Evolutionary conservation across 2,888 invertebrate genomes (phyloP).

Genomic region (Rutpela maculata): DNA sequence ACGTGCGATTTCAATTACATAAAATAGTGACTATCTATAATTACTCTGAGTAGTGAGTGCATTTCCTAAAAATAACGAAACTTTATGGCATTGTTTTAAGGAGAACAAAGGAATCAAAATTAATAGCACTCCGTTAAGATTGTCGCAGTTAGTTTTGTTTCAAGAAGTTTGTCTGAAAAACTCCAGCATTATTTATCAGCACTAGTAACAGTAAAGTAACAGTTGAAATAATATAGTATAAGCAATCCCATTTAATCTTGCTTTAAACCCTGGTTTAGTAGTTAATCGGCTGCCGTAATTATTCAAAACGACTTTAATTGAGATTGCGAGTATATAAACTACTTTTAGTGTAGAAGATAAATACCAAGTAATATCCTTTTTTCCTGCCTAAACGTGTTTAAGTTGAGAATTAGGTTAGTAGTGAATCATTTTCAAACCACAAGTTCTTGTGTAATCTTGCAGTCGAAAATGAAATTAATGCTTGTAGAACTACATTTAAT

Average conservation of each 20-base stretch:
- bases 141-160: neutral
- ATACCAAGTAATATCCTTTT: neutral
- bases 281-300: neutral
- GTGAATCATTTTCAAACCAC: neutral
- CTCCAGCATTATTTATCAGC: neutral
- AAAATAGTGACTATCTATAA: too few relatives aligned
- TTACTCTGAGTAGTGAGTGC: neutral
- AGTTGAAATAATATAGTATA: constrained; percentile 7
- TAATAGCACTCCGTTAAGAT: neutral
- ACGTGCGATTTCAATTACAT: too few relatives aligned
- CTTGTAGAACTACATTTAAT: too few relatives aligned
- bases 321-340: constrained; percentile 9
- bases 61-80: neutral
- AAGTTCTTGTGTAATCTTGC: neutral
- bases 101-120: neutral
- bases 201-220: neutral
- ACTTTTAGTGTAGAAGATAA: neutral
- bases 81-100: neutral
- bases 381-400: neutral
- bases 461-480: neutral
- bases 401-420: neutral
- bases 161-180: neutral
- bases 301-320: constrained; percentile 22
- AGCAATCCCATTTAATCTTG: constrained; percentile 2
- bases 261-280: neutral